These are phyloP conservation scores for Nothura maculosa DNA, from an alignment of 2,797 vertebrate genomes.

Conservation along the genomic window DNA sequence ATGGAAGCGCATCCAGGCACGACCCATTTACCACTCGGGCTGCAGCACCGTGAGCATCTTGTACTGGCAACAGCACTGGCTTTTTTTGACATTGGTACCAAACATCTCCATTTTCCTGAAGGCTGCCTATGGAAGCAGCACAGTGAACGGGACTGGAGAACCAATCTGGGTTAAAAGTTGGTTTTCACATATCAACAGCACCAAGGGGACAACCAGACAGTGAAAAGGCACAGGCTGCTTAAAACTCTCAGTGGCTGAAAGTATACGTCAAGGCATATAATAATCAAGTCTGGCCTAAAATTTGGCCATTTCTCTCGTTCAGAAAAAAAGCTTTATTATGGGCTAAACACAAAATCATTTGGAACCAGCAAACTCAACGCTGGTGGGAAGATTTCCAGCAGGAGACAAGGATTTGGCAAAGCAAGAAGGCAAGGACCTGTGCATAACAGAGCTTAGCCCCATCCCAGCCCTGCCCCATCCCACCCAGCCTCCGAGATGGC, in stretches of 20 bases:
- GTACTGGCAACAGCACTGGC: background rate
- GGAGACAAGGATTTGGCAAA: constrained; percentile 58
- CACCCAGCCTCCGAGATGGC: background rate
- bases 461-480: constrained; percentile 20
- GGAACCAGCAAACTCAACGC: background rate
- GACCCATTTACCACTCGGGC: background rate
- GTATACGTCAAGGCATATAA: background rate
- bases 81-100: background rate
- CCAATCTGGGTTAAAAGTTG: constrained; percentile 1
- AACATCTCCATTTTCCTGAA: background rate
- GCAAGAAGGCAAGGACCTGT: constrained; percentile 42
- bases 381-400: constrained; percentile 35
- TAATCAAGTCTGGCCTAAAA: constrained; percentile 1
- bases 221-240: constrained; percentile 11
- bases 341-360: constrained; percentile 25
- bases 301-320: background rate
- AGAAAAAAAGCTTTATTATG: constrained; percentile 41
- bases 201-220: background rate
- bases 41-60: background rate
- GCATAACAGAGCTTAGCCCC: constrained; percentile 43
- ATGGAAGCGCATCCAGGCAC: background rate
- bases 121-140: background rate
- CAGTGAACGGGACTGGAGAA: background rate
- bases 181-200: constrained; percentile 5
- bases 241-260: background rate